Evolutionary conservation across 2,888 invertebrate genomes (phyloP), one percentile per base, ranked within the genome.

Genomic region (Coecobrya sp.): DNA sequence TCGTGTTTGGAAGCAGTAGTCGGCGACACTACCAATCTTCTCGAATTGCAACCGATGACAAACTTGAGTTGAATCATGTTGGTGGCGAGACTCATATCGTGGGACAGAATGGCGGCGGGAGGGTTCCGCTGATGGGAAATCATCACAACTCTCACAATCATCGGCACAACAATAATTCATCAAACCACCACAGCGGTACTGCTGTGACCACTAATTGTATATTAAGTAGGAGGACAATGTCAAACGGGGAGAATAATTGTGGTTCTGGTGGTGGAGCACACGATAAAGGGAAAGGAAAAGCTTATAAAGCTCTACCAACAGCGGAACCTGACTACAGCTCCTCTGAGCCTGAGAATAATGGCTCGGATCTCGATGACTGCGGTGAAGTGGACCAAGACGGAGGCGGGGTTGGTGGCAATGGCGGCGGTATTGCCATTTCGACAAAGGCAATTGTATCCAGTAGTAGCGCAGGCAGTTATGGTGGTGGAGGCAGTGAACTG

Each of bases 51-150:
- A 90, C 90, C 10, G 98, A 98, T 95, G 98, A 98, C 95, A 98
- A 98, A 96, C 97, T 98, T 94, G 97, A 98, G 95, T 97, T 97
- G 96, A 97, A 97, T 95, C 96, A 97, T 95, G 82, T 94, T 70
- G 86, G 85, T 62, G 62, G 92, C 42, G 73, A 91, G 85, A 76
- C 89, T 73, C 89, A 90, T 87, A 49, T 86, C 65, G 42, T 82
- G 52, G 89, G 89, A 13, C 93, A 93, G 59, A 94, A 94, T 87
- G 93, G 93, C 10, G 93, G 93, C 13, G 93, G 93, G 42, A 92
- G 87, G 19, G 93, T 93, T 22, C 90, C 92, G 79, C 86, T 93
- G 62, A 92, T 91, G 93, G 68, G 91, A 30, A 85, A 91, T 65
- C 86, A 90, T 76, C 85, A 88, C 73, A 76, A 92, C 62, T 88